phyloP scores from a whole-genome alignment of 23 tunicate genomes.

The Trididemnum nubilum region DNA sequence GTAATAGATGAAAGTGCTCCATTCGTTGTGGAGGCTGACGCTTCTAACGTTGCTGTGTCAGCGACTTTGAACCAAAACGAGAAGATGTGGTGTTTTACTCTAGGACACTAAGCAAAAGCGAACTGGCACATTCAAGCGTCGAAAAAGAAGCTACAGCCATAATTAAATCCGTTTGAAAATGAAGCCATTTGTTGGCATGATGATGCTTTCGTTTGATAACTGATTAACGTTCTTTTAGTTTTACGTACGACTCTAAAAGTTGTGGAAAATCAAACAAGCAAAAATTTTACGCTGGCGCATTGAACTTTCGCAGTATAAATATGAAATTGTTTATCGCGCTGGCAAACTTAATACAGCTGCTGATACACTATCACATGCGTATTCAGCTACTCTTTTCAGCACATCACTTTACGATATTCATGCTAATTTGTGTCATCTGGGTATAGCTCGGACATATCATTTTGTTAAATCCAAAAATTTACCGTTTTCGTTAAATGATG shows the following conservation, averaged over 20 bases:
- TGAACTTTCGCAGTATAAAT: neutral
- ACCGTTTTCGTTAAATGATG: no score
- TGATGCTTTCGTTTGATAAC: slow-evolving; percentile 7
- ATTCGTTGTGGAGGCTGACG: neutral
- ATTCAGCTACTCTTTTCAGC: no score
- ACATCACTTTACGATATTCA: no score
- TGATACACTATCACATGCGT: no score
- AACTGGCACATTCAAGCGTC: no score
- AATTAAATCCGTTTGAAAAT: slow-evolving; percentile 22
- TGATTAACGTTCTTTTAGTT: slow-evolving; percentile 14
- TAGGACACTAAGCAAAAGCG: neutral
- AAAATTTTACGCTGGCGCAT: slow-evolving; percentile 31
- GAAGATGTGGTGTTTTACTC: slow-evolving; percentile 1
- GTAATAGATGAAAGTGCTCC: slow-evolving; percentile 17
- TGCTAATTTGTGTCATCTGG: no score
- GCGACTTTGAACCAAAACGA: slow-evolving; percentile 25
- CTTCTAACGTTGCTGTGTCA: slow-evolving; percentile 22
- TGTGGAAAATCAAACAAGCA: slow-evolving; percentile 13
- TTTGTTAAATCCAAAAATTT: no score
- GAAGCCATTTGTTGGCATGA: slow-evolving; percentile 12
- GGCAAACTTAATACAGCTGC: no score
- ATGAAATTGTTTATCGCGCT: slow-evolving; percentile 6
- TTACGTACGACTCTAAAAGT: slow-evolving; percentile 4
- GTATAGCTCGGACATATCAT: no score
- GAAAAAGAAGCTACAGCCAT: no score